These are phyloP conservation scores for Hylia prasina DNA, from an alignment of 2,113 vertebrate species.

Conservation along the genomic window DNA sequence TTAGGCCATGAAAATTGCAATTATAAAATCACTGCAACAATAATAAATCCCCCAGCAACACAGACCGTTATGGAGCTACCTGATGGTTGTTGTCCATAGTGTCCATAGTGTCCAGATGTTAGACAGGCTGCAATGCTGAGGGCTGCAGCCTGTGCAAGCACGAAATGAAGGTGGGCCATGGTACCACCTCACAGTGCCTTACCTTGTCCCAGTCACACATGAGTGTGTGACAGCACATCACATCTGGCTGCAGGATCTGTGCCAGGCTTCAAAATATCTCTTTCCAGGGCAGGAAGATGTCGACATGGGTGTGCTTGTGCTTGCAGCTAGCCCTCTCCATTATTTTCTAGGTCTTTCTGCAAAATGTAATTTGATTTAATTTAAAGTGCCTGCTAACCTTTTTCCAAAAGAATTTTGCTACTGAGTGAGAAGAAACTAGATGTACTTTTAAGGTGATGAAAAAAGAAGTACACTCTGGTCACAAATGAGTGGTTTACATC, in stretches of 20 bases:
- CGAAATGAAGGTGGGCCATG: background rate
- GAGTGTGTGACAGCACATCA: too few species aligned
- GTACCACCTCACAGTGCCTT: background rate
- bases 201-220: background rate
- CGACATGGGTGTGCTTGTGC: accelerated
- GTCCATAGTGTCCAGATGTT: background rate
- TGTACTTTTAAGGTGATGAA: background rate
- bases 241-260: background rate
- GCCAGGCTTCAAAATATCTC: background rate
- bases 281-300: background rate
- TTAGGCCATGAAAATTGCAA: background rate
- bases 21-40: background rate
- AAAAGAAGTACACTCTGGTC: background rate
- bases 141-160: background rate
- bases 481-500: background rate
- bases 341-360: background rate
- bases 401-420: background rate
- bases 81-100: background rate
- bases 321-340: background rate
- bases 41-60: accelerated
- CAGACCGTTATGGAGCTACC: background rate
- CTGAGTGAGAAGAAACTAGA: background rate
- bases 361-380: background rate
- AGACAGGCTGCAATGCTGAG: background rate
- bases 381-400: background rate